Evolutionary conservation across 2,888 invertebrate species (phyloP).

Genomic region (Hedya salicella): DNA sequence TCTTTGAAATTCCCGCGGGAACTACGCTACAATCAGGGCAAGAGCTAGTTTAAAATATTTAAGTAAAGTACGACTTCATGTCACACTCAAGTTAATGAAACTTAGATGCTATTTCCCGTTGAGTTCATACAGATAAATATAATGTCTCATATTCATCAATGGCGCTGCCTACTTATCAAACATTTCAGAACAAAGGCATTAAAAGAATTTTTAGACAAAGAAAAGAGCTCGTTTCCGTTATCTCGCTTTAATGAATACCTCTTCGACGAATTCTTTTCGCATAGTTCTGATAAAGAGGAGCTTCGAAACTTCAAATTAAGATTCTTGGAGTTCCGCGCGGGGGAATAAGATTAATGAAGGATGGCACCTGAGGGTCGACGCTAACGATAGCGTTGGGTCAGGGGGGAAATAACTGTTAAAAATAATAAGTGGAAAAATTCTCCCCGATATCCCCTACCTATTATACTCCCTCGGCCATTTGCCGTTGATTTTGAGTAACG

Average conservation of each 20-base stretch:
- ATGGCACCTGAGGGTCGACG: slow-evolving; percentile 70
- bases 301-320: slow-evolving; percentile 84
- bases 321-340: slow-evolving; percentile 79
- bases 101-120: too few relatives aligned
- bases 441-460: slow-evolving; percentile 33
- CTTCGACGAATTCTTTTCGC: slow-evolving; percentile 77
- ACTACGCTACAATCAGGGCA: too few relatives aligned
- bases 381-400: slow-evolving; percentile 70
- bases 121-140: not conserved
- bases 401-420: slow-evolving; percentile 68
- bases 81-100: too few relatives aligned
- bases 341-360: slow-evolving; percentile 83
- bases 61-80: too few relatives aligned
- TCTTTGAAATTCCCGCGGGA: too few relatives aligned
- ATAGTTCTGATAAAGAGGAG: slow-evolving; percentile 83
- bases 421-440: slow-evolving; percentile 69
- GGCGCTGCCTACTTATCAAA: slow-evolving; percentile 24
- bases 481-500: slow-evolving; percentile 4
- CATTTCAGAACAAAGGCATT: slow-evolving; percentile 45
- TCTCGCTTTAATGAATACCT: slow-evolving; percentile 78
- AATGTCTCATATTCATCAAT: not conserved
- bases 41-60: too few relatives aligned
- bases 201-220: slow-evolving; percentile 48
- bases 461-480: slow-evolving; percentile 20
- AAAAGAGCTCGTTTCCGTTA: slow-evolving; percentile 57